phyloP scores from a whole-genome alignment of 2,797 vertebrate genomes.

The Steatocranus sp. region DNA sequence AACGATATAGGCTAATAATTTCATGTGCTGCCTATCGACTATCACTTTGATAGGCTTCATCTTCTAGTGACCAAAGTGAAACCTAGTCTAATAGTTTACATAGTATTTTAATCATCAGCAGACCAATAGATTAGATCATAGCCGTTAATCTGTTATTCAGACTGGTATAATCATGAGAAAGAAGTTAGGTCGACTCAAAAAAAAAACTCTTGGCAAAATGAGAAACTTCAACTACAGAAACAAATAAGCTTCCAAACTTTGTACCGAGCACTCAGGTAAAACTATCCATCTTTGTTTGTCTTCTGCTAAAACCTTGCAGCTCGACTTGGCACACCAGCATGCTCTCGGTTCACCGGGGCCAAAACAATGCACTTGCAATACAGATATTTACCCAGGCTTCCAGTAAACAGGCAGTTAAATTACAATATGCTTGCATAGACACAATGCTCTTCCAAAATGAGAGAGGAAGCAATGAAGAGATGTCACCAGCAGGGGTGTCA shows the following conservation, averaged over 20 bases:
- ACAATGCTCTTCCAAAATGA: constrained; percentile 40
- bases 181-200: not conserved
- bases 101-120: no score
- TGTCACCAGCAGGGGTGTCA: constrained; percentile 58
- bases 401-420: constrained; percentile 20
- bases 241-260: not conserved
- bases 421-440: constrained; percentile 2
- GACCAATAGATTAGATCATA: not conserved
- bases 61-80: not conserved
- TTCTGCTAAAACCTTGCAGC: not conserved
- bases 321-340: not conserved
- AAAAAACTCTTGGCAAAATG: not conserved
- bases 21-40: not conserved
- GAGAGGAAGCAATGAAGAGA: constrained; percentile 31
- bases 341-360: not conserved
- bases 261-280: not conserved
- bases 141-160: not conserved
- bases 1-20: not conserved
- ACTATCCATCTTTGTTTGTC: not conserved
- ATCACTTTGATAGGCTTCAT: not conserved
- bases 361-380: not conserved
- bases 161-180: not conserved
- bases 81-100: rapidly evolving
- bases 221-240: not conserved
- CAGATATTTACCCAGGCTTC: constrained; percentile 2